These are phyloP conservation scores for Oasisia sp. DNA, from an alignment of 2,888 invertebrate genomes.

Conservation along the genomic window DNA sequence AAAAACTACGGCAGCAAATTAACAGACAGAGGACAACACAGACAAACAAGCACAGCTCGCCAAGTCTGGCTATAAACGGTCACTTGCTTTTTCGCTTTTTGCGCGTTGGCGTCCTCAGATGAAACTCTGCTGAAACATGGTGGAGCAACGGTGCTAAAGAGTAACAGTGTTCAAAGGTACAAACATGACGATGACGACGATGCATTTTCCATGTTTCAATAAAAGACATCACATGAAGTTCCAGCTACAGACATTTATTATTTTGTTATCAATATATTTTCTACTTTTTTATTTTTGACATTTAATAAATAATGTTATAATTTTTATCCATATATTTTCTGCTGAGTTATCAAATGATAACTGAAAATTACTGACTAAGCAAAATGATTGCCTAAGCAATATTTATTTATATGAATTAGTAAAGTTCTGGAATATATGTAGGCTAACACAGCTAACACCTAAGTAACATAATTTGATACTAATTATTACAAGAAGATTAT, in stretches of 20 bases:
- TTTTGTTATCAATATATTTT: not conserved
- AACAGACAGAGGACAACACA: not conserved
- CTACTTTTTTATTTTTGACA: no score
- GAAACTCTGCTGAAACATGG: conserved; percentile 17
- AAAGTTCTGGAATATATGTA: not conserved
- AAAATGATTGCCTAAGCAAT: no score
- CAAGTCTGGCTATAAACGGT: conserved; percentile 13
- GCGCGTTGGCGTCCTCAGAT: conserved; percentile 1
- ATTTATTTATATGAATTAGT: not conserved
- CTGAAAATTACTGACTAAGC: no score
- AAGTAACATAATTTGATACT: not conserved
- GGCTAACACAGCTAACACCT: not conserved
- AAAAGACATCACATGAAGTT: not conserved
- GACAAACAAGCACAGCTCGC: not conserved
- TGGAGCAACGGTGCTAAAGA: not conserved
- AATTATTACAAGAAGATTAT: not conserved
- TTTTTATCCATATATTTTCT: no score
- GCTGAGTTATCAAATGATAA: not conserved
- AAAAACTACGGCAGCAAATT: not conserved
- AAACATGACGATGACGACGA: not conserved
- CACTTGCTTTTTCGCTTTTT: conserved; percentile 17
- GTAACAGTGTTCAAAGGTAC: not conserved
- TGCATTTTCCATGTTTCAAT: not conserved
- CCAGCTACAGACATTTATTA: not conserved
- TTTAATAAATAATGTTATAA: no score